Base-by-base conservation (phyloP, 1,140 invertebrate species). In the Dendrolimus kikuchii region DNA sequence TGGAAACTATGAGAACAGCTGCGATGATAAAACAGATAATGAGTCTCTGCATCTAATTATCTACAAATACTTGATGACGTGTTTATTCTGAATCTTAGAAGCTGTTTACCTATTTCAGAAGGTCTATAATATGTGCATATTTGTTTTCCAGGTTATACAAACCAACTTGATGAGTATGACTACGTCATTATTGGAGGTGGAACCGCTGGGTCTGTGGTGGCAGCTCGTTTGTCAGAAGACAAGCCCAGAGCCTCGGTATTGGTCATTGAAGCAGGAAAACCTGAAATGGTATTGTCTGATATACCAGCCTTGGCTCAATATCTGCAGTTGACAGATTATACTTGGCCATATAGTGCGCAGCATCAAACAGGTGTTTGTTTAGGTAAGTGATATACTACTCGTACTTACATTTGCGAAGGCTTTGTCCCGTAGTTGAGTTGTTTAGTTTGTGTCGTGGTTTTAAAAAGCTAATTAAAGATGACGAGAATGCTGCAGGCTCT, bases 271-370 rank as follows among this genome's bases (percentile, higher is more conserved):
- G 95, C 95, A 0, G 95, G 95, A 0, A 92, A 92, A 23, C 91
- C 95, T 67, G 95, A 96, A 64, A 93, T 91, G 55, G 90, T 94
- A 66, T 90, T 95, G 23, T 92, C 93, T 0, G 92, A 94, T 65
- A 89, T 95, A 4, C 94, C 94, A 0, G 89, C 92, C 0, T 65
- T 95, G 46, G 90, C 91, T 0, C 91, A 91, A 0, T 94, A 94
- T 54, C 89, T 90, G 5, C 93, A 95, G 66, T 83, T 94, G 0
- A 91, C 93, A 0, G 92, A 95, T 37, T 86, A 96, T 60, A 96
- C 97, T 72, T 98, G 96, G 96, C 93, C 95, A 64, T 98, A 97
- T 77, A 91, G 93, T 72, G 97, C 96, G 42, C 92, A 93, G 61
- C 90, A 92, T 90, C 70, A 88, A 59, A 64, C 76, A 38, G 82